Percentiles rank a stretch among this genome's conserved stretches.
These are phyloP conservation scores for Melitaea athalia DNA, from an alignment of 2,888 invertebrate genomes.

Conservation along the genomic window DNA sequence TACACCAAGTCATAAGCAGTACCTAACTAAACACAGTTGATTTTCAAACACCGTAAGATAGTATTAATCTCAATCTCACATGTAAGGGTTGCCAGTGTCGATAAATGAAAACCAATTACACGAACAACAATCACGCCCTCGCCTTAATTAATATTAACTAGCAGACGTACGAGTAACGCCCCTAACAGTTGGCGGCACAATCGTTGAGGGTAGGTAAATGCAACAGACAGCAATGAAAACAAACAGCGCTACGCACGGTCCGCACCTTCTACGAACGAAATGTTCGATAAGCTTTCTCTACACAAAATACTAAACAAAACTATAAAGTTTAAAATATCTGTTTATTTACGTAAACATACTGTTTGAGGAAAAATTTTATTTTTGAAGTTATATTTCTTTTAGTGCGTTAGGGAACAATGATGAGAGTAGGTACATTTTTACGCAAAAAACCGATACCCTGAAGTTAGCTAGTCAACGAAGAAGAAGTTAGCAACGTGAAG, in stretches of 20 bases:
- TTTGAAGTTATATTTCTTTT: no score
- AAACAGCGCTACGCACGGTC: conserved; percentile 59
- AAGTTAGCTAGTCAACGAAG: no score
- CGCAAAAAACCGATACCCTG: no score
- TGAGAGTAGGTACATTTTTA: no score
- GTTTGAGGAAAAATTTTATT: no score
- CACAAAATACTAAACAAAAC: no score
- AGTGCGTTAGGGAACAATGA: no score
- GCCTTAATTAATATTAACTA: conserved; percentile 69
- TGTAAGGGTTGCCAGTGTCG: conserved; percentile 44
- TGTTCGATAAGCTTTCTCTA: neutral
- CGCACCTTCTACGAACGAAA: conserved; percentile 9
- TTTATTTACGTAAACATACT: no score
- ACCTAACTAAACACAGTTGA: neutral
- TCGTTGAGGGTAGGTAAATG: conserved; percentile 63
- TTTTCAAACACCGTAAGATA: neutral
- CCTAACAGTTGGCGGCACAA: conserved; percentile 60
- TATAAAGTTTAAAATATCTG: no score
- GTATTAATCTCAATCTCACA: conserved; percentile 5
- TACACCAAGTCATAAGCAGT: no score
- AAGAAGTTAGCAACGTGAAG: no score
- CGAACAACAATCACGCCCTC: conserved; percentile 52
- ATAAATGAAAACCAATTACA: conserved; percentile 58
- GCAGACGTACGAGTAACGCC: conserved; percentile 61
- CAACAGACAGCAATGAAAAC: conserved; percentile 72